A percentile compares a stretch with the other conserved stretches of the same genome.
phyloP scores from a whole-genome alignment of 2,888 invertebrate genomes.

The Sinopyrophorus schimmeli region DNA sequence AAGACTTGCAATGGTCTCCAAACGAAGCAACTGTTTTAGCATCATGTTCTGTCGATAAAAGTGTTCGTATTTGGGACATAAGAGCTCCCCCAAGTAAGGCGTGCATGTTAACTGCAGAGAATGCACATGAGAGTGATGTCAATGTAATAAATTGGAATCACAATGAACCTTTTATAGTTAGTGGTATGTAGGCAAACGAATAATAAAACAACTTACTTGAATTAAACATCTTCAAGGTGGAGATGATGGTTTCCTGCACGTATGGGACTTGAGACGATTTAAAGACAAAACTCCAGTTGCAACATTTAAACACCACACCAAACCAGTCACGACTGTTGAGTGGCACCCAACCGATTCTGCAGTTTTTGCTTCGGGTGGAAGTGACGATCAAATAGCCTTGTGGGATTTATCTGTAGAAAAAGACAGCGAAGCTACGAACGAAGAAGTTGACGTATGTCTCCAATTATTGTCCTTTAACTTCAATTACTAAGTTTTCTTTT shows the following conservation, averaged over 20 bases:
- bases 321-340: slow-evolving; percentile 92
- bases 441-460: slow-evolving; percentile 58
- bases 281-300: slow-evolving; percentile 80
- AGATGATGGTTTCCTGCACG: slow-evolving; percentile 90
- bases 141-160: slow-evolving; percentile 98
- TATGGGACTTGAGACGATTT: slow-evolving; percentile 95
- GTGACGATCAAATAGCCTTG: slow-evolving; percentile 93
- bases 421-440: slow-evolving; percentile 65
- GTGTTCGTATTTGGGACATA: slow-evolving; percentile 95
- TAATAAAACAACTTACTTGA: background rate
- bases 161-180: slow-evolving; percentile 86
- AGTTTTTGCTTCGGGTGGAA: slow-evolving; percentile 90
- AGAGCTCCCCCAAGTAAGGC: slow-evolving; percentile 84
- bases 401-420: slow-evolving; percentile 96
- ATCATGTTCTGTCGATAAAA: slow-evolving; percentile 86
- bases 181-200: too few relatives aligned
- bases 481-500: slow-evolving; percentile 47
- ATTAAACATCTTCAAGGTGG: slow-evolving; percentile 74
- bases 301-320: slow-evolving; percentile 92
- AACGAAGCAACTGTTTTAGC: slow-evolving; percentile 88
- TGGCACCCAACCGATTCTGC: slow-evolving; percentile 95
- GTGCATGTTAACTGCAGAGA: slow-evolving; percentile 84
- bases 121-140: slow-evolving; percentile 89
- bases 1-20: slow-evolving; percentile 99
- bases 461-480: too few relatives aligned